phyloP scores from a whole-genome alignment of 2,797 vertebrate species.

The Luscinia luscinia region DNA sequence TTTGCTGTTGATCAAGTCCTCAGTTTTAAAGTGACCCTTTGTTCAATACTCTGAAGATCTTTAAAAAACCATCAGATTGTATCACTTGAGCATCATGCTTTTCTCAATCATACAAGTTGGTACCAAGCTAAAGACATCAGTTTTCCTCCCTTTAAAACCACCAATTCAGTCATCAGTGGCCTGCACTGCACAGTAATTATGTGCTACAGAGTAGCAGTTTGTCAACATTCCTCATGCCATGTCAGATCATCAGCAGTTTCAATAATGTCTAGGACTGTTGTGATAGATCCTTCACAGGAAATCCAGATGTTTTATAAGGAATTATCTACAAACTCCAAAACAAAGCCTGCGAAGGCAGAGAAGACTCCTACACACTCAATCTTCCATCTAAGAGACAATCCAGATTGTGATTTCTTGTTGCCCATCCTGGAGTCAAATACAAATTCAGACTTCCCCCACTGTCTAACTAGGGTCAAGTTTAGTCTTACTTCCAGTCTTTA shows the following conservation, averaged over 20 bases:
- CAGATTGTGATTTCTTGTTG: neutral
- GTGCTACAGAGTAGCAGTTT: neutral
- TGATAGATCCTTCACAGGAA: neutral
- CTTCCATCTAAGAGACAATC: neutral
- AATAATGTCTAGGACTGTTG: fast-evolving
- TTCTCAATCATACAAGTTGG: neutral
- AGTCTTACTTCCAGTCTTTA: neutral
- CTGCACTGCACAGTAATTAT: neutral
- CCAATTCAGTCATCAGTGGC: neutral
- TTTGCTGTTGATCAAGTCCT: neutral
- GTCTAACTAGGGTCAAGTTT: neutral
- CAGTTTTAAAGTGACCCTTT: neutral
- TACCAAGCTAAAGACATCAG: neutral
- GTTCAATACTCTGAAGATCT: neutral
- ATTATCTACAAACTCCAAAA: neutral
- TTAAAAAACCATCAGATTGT: neutral
- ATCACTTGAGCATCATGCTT: neutral
- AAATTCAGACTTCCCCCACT: neutral
- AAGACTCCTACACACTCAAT: neutral
- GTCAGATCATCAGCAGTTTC: neutral
- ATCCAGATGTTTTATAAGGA: neutral
- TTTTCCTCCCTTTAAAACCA: neutral
- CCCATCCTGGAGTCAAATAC: neutral
- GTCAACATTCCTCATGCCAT: neutral
- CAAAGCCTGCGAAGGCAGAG: neutral